phyloP scores from a whole-genome alignment of 2,797 vertebrate species.

The Sorex maritimensis region DNA sequence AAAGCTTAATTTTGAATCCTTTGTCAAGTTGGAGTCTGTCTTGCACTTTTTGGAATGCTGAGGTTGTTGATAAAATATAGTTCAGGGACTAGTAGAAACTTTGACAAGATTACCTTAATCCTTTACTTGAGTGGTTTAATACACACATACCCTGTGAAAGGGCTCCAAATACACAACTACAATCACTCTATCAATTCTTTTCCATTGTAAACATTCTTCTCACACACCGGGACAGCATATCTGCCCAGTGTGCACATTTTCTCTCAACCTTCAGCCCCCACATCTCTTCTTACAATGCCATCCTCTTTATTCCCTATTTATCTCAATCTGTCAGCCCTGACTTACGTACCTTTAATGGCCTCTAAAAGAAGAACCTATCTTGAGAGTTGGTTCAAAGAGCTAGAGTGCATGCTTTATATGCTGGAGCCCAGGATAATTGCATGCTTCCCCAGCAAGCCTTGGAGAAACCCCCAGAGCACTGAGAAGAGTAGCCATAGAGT shows the following conservation, averaged over 20 bases:
- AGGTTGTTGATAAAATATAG: constrained; percentile 1
- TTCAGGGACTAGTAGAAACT: not conserved
- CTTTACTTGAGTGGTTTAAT: constrained; percentile 5
- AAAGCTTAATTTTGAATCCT: constrained; percentile 33
- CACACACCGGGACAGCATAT: not conserved
- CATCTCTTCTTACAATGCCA: not conserved
- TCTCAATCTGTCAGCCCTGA: not conserved
- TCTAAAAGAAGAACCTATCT: too few species aligned
- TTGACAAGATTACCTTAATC: constrained; percentile 31
- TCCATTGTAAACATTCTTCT: not conserved
- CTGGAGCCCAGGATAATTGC: too few species aligned
- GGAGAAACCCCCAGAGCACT: too few species aligned
- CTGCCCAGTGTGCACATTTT: not conserved
- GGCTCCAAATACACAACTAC: not conserved
- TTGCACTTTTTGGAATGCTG: not conserved
- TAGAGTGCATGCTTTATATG: too few species aligned
- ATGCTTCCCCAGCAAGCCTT: too few species aligned
- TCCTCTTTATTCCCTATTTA: not conserved
- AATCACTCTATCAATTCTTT: not conserved
- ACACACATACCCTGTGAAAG: not conserved
- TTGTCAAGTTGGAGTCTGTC: not conserved
- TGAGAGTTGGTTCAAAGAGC: too few species aligned
- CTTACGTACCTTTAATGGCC: too few species aligned
- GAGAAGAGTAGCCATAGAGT: too few species aligned
- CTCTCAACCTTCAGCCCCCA: not conserved